These are phyloP conservation scores for Babyrousa celebensis DNA, from an alignment of 2,797 vertebrate species.

Conservation along the genomic window DNA sequence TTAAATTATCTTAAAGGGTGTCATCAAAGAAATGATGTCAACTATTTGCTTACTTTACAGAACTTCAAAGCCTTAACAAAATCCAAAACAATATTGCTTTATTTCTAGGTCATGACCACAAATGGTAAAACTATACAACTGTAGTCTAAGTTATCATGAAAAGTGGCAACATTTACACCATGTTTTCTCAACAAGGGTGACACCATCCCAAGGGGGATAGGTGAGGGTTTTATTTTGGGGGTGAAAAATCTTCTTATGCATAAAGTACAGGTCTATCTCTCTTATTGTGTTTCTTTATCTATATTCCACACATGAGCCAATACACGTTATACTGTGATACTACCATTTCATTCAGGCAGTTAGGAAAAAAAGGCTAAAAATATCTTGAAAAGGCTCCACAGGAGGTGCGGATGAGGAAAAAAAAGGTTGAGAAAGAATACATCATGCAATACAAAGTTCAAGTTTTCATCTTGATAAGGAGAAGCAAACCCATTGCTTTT, in stretches of 20 bases:
- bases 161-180: background rate
- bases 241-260: background rate
- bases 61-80: background rate
- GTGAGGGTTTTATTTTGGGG: background rate
- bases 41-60: background rate
- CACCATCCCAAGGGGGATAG: background rate
- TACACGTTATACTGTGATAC: background rate
- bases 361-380: background rate
- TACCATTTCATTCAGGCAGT: background rate
- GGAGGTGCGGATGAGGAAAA: background rate
- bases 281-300: background rate
- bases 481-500: background rate
- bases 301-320: background rate
- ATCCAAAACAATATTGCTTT: slow-evolving; percentile 66
- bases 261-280: background rate
- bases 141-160: background rate
- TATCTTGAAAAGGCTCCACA: background rate
- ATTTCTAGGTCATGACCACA: background rate
- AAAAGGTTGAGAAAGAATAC: background rate
- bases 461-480: background rate
- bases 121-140: background rate
- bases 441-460: background rate
- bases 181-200: background rate
- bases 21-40: background rate
- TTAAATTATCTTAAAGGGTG: background rate